These are phyloP conservation scores for Agrotis segetum DNA, from an alignment of 2,888 invertebrate genomes.

Conservation along the genomic window DNA sequence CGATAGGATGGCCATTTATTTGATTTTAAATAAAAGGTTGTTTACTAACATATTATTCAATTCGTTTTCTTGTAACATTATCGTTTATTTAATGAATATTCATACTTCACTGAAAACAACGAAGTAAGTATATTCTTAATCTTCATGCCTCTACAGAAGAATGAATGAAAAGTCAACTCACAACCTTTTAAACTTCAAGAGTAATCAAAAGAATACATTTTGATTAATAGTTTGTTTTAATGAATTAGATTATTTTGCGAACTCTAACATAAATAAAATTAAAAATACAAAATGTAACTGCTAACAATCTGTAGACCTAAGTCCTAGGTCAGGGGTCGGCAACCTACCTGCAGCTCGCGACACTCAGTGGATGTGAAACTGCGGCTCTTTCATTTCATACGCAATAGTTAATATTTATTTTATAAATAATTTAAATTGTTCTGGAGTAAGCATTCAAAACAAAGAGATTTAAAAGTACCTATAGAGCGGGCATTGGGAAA, in stretches of 20 bases:
- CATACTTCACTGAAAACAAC: neutral
- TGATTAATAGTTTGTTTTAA: neutral
- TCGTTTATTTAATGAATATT: neutral
- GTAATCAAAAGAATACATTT: neutral
- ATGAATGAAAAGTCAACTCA: too few species aligned
- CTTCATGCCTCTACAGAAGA: neutral
- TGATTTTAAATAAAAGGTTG: conserved; percentile 10
- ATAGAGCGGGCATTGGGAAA: too few species aligned
- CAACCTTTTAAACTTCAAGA: too few species aligned
- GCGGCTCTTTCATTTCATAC: neutral
- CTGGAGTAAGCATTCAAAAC: too few species aligned
- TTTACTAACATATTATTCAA: neutral
- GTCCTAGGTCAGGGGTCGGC: neutral
- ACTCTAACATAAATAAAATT: neutral
- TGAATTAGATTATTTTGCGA: neutral
- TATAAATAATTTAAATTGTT: neutral
- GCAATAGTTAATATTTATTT: neutral
- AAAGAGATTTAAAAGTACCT: too few species aligned
- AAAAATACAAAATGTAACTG: neutral
- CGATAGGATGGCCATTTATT: neutral
- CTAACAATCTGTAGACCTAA: neutral
- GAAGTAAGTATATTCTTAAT: neutral
- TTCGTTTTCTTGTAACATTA: too few species aligned
- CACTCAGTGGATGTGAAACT: neutral
- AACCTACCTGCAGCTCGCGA: neutral